Evolutionary conservation across 1,140 invertebrate species (phyloP).

Genomic region (Leptoteleia sp.): DNA sequence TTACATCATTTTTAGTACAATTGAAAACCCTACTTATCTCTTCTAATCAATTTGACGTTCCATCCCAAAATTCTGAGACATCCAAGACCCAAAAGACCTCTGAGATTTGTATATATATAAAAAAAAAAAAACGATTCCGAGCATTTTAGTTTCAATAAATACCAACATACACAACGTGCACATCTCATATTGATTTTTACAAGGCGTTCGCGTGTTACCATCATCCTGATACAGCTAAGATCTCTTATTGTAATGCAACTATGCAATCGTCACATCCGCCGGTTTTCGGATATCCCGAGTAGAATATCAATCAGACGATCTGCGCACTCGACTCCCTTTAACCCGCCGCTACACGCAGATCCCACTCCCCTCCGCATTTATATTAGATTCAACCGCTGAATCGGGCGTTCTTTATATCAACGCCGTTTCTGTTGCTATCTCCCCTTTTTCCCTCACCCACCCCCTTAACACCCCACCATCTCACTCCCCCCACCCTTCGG

Average conservation of each 20-base stretch:
- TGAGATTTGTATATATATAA: no score
- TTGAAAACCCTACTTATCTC: no score
- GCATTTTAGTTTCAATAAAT: no score
- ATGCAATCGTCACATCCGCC: constrained; percentile 62
- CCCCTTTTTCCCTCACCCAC: not conserved
- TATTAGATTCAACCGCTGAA: constrained; percentile 58
- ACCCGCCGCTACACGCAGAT: constrained; percentile 42
- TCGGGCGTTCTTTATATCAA: constrained; percentile 41
- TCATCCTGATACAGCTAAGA: constrained; percentile 21
- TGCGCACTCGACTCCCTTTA: constrained; percentile 48
- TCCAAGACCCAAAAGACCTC: no score
- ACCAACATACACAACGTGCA: no score
- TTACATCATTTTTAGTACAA: no score
- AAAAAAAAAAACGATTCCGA: no score
- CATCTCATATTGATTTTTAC: no score
- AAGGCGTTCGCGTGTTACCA: constrained; percentile 17
- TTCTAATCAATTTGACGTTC: no score
- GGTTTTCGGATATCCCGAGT: constrained; percentile 68
- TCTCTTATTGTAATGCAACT: constrained; percentile 65
- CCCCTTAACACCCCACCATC: no score
- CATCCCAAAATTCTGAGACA: no score
- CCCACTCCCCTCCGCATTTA: constrained; percentile 64
- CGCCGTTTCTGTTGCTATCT: constrained; percentile 26
- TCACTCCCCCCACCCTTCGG: no score
- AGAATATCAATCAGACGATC: constrained; percentile 67